Evolutionary conservation across 2,797 vertebrate species (phyloP), one percentile per base, ranked within the genome.

Genomic region (Sebastes steindachneri): DNA sequence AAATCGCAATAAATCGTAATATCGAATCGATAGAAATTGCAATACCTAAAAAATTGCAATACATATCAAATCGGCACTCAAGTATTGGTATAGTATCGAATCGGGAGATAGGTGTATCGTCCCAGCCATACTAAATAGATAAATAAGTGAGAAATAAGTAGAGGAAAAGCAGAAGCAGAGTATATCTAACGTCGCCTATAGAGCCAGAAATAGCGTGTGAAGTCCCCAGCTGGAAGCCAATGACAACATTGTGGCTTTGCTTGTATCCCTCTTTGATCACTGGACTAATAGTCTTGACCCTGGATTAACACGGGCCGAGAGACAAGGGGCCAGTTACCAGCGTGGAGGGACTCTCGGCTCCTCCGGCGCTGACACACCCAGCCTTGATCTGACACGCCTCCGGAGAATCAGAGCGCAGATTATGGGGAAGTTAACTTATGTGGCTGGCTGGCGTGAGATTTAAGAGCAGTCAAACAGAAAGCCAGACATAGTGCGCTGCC

Each of bases 401-500:
- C 4, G 29, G 85, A 87, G 90, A 84, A 91, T 80, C 80, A 77
- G 60, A 86, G 83, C 19, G 8, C 88, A 91, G 89, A 91, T 91
- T 91, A 86, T 74, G 79, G 84, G 82, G 74, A 91, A 81, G 85
- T 90, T 84, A 82, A 91, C 85, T 92, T 84, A 87, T 90, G 90
- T 77, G 88, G 89, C 79, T 76, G 65, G 85, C 91, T 89, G 89
- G 86, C 88, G 48, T 90, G 89, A 92, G 80, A 89, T 92, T 92
- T 90, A 90, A 93, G 83, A 87, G 89, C 87, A 91, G 89, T 91
- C 83, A 88, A 88, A 94, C 81, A 90, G 84, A 85, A 89, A 93
- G 88, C 80, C 88, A 90, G 90, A 90, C 86, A 66, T 77, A 86
- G 88, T 75, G 73, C 37, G 67, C 80, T 89, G 91, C 87, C 90